Evolutionary conservation across 2,888 invertebrate genomes (phyloP).

Genomic region (Hypselothyrea guttata): DNA sequence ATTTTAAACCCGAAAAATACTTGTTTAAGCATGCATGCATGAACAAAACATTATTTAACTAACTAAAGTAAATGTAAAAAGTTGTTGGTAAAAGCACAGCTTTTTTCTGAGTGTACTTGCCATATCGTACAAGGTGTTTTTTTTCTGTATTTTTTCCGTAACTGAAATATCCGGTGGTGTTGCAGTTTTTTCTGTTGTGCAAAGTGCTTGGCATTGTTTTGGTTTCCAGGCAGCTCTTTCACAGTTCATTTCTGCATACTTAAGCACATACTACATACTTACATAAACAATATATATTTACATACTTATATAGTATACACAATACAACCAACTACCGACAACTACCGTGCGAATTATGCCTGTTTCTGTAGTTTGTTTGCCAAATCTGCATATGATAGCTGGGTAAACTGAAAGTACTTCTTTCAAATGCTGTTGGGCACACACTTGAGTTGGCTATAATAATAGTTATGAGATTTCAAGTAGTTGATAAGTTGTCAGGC

Average conservation of each 20-base stretch:
- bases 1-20: too few species aligned
- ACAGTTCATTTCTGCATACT: slow-evolving; percentile 45
- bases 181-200: slow-evolving; percentile 41
- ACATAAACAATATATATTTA: slow-evolving; percentile 8
- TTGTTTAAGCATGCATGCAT: too few species aligned
- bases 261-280: slow-evolving; percentile 4
- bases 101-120: too few species aligned
- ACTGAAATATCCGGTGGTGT: slow-evolving; percentile 62
- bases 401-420: slow-evolving; percentile 18
- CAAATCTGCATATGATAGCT: slow-evolving; percentile 43
- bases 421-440: slow-evolving; percentile 10
- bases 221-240: slow-evolving; percentile 41
- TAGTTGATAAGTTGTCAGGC: too few species aligned
- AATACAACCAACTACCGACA: slow-evolving; percentile 13
- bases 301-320: neutral
- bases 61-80: too few species aligned
- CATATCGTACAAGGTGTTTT: neutral
- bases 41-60: too few species aligned
- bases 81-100: too few species aligned
- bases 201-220: slow-evolving; percentile 64
- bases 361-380: slow-evolving; percentile 6
- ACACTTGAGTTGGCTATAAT: slow-evolving; percentile 3
- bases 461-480: slow-evolving; percentile 2
- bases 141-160: slow-evolving; percentile 13
- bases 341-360: slow-evolving; percentile 43